Percentiles rank a stretch among this genome's conserved stretches.
These are phyloP conservation scores for Ryuthela nishihirai DNA, from an alignment of 2,888 invertebrate genomes.

Conservation along the genomic window DNA sequence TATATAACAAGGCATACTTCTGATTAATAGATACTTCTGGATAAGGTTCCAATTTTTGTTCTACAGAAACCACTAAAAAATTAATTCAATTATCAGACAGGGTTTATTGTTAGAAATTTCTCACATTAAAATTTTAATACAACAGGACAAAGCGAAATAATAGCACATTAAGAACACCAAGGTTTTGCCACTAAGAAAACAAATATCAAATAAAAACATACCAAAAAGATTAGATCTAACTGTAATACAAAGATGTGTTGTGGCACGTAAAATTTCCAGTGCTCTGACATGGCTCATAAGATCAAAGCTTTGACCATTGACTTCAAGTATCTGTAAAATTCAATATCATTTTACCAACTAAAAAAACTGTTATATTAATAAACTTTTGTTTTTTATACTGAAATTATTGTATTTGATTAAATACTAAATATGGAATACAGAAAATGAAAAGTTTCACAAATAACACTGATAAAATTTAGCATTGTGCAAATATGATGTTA, in stretches of 20 bases:
- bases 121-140: no score
- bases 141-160: background rate
- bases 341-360: background rate
- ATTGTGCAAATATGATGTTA: no score
- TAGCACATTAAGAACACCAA: background rate
- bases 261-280: constrained; percentile 86
- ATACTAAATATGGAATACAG: background rate
- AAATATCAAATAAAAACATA: constrained; percentile 23
- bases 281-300: constrained; percentile 88
- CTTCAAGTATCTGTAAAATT: constrained; percentile 70
- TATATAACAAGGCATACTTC: no score
- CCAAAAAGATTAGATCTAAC: constrained; percentile 95
- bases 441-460: no score
- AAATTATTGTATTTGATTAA: no score
- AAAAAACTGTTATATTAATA: no score
- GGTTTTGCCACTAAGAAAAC: background rate
- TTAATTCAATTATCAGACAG: no score
- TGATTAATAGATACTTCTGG: no score
- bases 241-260: constrained; percentile 92
- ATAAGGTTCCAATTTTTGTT: no score
- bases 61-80: no score
- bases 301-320: constrained; percentile 94
- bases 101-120: no score
- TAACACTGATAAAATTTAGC: no score
- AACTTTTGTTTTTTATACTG: background rate